Evolutionary conservation across 2,888 invertebrate species (phyloP).

Genomic region (Malacosoma neustria): DNA sequence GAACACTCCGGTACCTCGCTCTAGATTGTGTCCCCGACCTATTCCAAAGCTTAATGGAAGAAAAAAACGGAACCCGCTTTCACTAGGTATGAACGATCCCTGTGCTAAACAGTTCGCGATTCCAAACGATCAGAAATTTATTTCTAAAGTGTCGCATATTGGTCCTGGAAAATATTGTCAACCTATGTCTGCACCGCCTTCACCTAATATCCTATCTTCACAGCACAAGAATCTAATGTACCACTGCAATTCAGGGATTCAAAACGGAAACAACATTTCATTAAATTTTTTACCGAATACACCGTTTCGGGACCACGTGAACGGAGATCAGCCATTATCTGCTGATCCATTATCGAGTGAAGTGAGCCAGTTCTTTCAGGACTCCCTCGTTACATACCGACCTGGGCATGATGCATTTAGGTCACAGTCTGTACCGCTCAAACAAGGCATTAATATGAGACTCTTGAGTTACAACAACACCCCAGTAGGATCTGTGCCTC

Average conservation of each 20-base stretch:
- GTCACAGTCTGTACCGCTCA: slow-evolving; percentile 87
- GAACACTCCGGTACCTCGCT: slow-evolving; percentile 82
- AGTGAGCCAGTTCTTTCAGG: slow-evolving; percentile 77
- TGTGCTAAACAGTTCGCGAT: slow-evolving; percentile 55
- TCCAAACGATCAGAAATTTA: slow-evolving; percentile 60
- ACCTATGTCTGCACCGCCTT: slow-evolving; percentile 81
- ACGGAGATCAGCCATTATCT: slow-evolving; percentile 58
- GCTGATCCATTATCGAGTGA: slow-evolving; percentile 73
- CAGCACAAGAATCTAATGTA: slow-evolving; percentile 69
- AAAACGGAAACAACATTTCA: slow-evolving; percentile 57
- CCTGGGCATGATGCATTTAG: slow-evolving; percentile 66
- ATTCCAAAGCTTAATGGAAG: slow-evolving; percentile 58
- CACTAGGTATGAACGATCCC: slow-evolving; percentile 41
- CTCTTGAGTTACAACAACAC: slow-evolving; percentile 65
- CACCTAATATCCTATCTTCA: slow-evolving; percentile 71
- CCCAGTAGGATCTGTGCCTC: slow-evolving; percentile 78
- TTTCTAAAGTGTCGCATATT: slow-evolving; percentile 37
- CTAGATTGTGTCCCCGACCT: slow-evolving; percentile 73
- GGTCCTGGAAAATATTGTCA: slow-evolving; percentile 54
- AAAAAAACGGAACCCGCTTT: slow-evolving; percentile 46
- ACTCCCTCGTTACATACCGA: slow-evolving; percentile 51
- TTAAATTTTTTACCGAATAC: slow-evolving; percentile 56
- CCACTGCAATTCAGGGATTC: slow-evolving; percentile 45
- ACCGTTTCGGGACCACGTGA: slow-evolving; percentile 58
- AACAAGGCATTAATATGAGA: slow-evolving; percentile 67